phyloP scores from a whole-genome alignment of 2,113 vertebrate genomes.

The Ceyx cyanopectus region DNA sequence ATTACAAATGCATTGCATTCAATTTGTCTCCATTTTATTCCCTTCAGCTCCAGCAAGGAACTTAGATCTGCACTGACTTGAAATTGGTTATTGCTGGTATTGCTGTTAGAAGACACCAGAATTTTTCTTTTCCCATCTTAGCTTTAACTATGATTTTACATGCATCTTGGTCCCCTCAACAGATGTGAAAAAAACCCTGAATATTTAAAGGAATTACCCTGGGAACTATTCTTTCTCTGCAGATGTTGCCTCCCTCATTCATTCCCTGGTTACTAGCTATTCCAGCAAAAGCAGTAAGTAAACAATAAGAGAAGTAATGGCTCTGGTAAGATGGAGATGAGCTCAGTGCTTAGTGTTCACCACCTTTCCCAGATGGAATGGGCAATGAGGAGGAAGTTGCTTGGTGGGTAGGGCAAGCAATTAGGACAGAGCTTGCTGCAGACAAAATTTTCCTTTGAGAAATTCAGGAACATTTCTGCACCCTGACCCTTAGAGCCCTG shows the following conservation, averaged over 20 bases:
- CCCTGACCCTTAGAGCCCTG: background rate
- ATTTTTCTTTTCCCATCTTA: background rate
- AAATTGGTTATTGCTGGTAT: background rate
- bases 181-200: conserved; percentile 37
- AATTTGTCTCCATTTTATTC: conserved; percentile 35
- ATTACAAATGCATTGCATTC: background rate
- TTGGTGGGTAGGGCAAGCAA: background rate
- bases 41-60: background rate
- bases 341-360: conserved; percentile 30
- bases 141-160: background rate
- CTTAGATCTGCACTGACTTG: background rate
- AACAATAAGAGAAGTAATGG: background rate
- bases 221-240: background rate
- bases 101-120: background rate
- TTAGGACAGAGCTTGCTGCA: conserved; percentile 13
- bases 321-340: conserved; percentile 26
- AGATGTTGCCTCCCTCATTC: background rate
- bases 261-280: background rate
- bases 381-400: conserved; percentile 13
- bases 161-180: background rate
- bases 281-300: conserved; percentile 7
- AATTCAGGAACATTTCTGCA: background rate
- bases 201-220: background rate
- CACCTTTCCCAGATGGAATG: background rate
- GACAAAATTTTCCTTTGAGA: conserved; percentile 14